A percentile compares a stretch with the other conserved stretches of the same genome.
Conservation (phyloP, 1,140 invertebrate species). For the Drosophila biarmipes region DNA sequence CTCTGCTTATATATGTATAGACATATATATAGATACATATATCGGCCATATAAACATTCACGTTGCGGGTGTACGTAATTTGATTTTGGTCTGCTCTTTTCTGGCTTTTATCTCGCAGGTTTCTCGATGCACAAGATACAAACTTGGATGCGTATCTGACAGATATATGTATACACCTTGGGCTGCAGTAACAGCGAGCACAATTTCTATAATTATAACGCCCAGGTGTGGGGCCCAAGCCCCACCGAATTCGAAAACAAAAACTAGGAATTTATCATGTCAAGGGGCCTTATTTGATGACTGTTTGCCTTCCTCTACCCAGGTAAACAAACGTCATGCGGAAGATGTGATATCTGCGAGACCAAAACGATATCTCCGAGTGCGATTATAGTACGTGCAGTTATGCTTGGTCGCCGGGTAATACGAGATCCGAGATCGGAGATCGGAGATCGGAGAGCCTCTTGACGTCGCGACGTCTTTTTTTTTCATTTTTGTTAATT, state of each 20-base stretch:
- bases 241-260: constrained; percentile 10
- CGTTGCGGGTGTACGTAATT: constrained; percentile 74
- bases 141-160: constrained; percentile 54
- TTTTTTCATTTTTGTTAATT: constrained; percentile 29
- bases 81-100: constrained; percentile 55
- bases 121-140: constrained; percentile 56
- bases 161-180: constrained; percentile 56
- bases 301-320: constrained; percentile 22
- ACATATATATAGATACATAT: constrained; percentile 37
- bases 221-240: constrained; percentile 22
- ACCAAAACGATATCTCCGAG: constrained; percentile 37
- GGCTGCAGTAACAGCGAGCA: constrained; percentile 20
- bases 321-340: constrained; percentile 66
- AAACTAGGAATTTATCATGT: constrained; percentile 21
- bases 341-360: constrained; percentile 56
- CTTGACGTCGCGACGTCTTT: constrained; percentile 72
- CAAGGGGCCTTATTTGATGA: constrained; percentile 21
- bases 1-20: constrained; percentile 37
- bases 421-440: constrained; percentile 57
- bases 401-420: constrained; percentile 68
- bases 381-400: constrained; percentile 73
- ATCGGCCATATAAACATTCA: constrained; percentile 67
- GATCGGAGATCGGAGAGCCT: constrained; percentile 26
- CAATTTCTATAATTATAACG: constrained; percentile 37
- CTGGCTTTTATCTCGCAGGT: constrained; percentile 24